These are phyloP conservation scores for Athene cunicularia DNA, from an alignment of 2,113 vertebrate species.

Conservation along the genomic window DNA sequence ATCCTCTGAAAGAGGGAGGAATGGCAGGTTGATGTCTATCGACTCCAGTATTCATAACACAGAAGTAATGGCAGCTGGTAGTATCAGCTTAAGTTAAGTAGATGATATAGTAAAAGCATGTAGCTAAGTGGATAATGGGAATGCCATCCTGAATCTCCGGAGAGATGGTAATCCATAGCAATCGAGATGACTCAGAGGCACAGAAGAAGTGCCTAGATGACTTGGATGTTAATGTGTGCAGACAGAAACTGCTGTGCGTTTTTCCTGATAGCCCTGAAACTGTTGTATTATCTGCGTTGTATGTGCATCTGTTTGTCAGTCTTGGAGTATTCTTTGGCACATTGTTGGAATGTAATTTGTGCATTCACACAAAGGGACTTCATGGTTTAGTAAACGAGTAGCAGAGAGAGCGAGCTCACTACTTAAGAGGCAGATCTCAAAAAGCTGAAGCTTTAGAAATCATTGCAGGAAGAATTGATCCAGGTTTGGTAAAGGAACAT, in stretches of 20 bases:
- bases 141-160: conserved; percentile 19
- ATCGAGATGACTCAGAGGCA: background rate
- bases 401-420: background rate
- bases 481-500: background rate
- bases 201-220: background rate
- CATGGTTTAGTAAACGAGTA: background rate
- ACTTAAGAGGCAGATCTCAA: background rate
- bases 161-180: conserved; percentile 17
- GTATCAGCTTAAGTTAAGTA: conserved; percentile 1
- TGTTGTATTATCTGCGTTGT: background rate
- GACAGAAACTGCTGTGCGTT: background rate
- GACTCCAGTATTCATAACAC: background rate
- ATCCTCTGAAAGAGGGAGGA: background rate
- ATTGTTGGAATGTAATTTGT: background rate
- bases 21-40: background rate
- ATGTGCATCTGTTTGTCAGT: background rate
- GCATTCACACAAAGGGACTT: background rate
- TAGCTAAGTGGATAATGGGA: conserved; percentile 56
- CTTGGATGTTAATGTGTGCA: conserved; percentile 22
- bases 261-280: background rate
- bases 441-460: background rate
- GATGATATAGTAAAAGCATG: conserved; percentile 19
- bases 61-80: background rate
- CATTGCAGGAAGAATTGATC: background rate
- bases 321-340: background rate